These are phyloP conservation scores for Neoitamus cyanurus DNA, from an alignment of 2,888 invertebrate species.

Conservation along the genomic window DNA sequence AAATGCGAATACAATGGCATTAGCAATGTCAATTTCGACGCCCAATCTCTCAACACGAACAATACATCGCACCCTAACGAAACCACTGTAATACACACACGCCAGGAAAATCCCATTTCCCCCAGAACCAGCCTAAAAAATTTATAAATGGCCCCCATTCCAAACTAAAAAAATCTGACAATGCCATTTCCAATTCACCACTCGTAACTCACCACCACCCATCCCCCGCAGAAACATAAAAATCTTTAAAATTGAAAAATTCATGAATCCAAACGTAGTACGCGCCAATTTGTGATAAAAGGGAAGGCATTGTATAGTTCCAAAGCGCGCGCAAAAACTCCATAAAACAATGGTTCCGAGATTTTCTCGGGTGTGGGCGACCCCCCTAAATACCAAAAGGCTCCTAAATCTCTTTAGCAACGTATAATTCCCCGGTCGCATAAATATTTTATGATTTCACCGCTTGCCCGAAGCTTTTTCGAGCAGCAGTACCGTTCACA, in stretches of 20 bases:
- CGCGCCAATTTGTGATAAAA: not conserved
- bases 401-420: conserved; percentile 10
- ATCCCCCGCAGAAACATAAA: not conserved
- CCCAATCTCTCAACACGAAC: too few relatives aligned
- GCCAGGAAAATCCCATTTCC: too few relatives aligned
- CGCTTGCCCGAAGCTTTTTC: not conserved
- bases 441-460: conserved; percentile 29
- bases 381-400: not conserved
- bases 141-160: not conserved
- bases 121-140: not conserved
- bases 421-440: conserved; percentile 12
- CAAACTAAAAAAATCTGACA: not conserved
- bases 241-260: not conserved
- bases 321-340: not conserved
- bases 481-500: not conserved
- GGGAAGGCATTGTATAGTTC: not conserved
- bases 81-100: too few relatives aligned
- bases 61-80: too few relatives aligned
- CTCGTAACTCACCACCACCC: not conserved
- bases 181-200: not conserved
- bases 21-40: too few relatives aligned
- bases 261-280: not conserved
- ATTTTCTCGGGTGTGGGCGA: not conserved
- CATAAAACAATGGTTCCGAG: not conserved
- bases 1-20: too few relatives aligned